Base-by-base conservation (phyloP, 1,140 invertebrate species). In the Druon quercuslanigerum region DNA sequence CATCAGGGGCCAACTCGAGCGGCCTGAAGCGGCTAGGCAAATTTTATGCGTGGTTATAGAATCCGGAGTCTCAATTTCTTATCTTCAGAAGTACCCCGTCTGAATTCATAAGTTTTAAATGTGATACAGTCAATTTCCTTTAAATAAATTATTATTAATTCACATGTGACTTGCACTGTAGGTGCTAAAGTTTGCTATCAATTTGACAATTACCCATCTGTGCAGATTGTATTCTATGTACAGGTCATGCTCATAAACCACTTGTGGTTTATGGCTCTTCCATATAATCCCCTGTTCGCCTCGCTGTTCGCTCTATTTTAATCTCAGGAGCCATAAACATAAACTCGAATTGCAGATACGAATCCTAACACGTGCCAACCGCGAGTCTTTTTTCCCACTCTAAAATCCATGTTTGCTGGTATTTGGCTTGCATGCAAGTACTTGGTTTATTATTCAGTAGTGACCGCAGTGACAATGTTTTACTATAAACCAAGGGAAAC, bases 371-470 rank as follows among this genome's bases (percentile, higher is more conserved):
- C 52, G 52, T n/a, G n/a, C 17, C 17, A 54, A 54, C 13, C n/a
- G 52, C n/a, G 9, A 9, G 4, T 54, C 9, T 19, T 54, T 52
- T 52, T 52, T 52, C n/a, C 8, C 6, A 16, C 14, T 52, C 6
- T 52, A n/a, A 54, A 54, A n/a, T 17, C n/a, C 17, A n/a, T 19
- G 17, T 19, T 17, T 19, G 17, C 11, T 7, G 52, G 51, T n/a
- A 9, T n/a, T 17, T 17, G 52, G 11, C 9, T 17, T 17, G 17
- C 52, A 54, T 54, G 17, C 52, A 19, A 19, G 52, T 54, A 54
- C 52, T 54, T 54, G 52, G n/a, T 54, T 54, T 17, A 54, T 54
- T 54, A 54, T 54, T 54, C 52, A 54, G 11, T 19, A 54, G n/a
- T 19, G n/a, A 54, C 52, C 16, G n/a, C n/a, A 52, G 9, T 33